Evolutionary conservation across 2,888 invertebrate species (phyloP).

Genomic region (Diaphora mendica): DNA sequence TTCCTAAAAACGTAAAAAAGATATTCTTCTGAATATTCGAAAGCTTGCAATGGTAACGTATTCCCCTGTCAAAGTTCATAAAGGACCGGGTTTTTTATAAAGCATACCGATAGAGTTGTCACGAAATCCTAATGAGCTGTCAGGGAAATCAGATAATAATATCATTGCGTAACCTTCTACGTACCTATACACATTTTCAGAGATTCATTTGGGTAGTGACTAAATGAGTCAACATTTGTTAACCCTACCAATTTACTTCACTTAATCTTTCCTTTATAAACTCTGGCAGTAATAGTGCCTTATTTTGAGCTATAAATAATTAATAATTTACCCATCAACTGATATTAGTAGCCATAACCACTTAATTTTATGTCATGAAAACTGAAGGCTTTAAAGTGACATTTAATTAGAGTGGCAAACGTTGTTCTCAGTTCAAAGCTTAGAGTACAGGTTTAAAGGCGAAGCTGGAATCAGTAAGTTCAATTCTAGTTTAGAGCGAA

Average conservation of each 20-base stretch:
- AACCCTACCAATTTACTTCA: background rate
- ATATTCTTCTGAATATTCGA: conserved; percentile 16
- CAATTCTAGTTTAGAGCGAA: conserved; percentile 23
- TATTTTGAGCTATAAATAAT: background rate
- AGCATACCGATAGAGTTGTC: conserved; percentile 16
- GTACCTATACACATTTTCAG: background rate
- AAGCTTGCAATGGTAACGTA: conserved; percentile 28
- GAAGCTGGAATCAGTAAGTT: conserved; percentile 38
- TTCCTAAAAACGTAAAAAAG: conserved; percentile 24
- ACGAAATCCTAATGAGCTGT: conserved; percentile 9
- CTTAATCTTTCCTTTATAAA: background rate
- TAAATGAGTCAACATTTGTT: background rate
- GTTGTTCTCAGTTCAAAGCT: conserved; percentile 36
- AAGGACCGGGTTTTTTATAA: conserved; percentile 18
- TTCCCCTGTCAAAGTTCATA: conserved; percentile 25
- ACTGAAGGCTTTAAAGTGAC: conserved; percentile 40
- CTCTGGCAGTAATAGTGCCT: background rate
- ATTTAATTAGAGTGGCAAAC: conserved; percentile 54
- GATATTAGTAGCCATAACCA: background rate
- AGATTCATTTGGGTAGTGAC: background rate
- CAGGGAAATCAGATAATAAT: background rate
- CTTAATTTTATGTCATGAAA: conserved; percentile 25
- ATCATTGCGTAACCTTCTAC: background rate
- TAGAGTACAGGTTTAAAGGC: too few species aligned
- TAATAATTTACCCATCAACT: background rate